Evolutionary conservation across 2,113 vertebrate species (phyloP).

Genomic region (Dolichallabes microphthalmus): DNA sequence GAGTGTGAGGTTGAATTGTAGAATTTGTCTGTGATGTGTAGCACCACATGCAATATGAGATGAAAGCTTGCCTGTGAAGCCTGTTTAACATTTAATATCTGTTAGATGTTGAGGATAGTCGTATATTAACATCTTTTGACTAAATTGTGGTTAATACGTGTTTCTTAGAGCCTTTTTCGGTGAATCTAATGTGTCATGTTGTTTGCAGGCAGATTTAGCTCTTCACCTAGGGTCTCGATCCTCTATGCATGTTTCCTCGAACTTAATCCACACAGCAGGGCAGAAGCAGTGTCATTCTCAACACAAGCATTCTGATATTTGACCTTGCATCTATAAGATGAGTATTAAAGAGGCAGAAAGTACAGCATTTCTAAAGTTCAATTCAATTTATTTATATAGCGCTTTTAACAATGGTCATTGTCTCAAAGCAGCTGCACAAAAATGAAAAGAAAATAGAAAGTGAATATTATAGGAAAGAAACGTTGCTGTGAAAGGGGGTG

Average conservation of each 20-base stretch:
- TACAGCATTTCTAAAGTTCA: no score
- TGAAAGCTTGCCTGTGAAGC: constrained; percentile 13
- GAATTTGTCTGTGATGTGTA: constrained; percentile 15
- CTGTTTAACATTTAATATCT: not conserved
- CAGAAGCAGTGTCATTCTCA: constrained; percentile 46
- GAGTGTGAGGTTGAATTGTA: constrained; percentile 17
- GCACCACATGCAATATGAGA: not conserved
- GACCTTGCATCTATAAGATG: constrained; percentile 22
- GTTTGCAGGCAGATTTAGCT: constrained; percentile 46
- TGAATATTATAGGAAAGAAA: not conserved
- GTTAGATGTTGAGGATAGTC: not conserved
- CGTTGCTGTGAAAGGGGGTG: not conserved
- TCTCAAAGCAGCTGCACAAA: no score
- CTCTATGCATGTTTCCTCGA: constrained; percentile 62
- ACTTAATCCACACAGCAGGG: constrained; percentile 48
- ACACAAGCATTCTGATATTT: constrained; percentile 19
- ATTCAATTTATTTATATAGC: no score
- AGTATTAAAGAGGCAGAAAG: constrained; percentile 33
- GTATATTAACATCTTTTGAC: constrained; percentile 18
- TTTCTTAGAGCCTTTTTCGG: constrained; percentile 34
- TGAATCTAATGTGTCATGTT: constrained; percentile 31
- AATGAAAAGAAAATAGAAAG: no score
- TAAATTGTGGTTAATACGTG: constrained; percentile 30
- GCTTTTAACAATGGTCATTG: no score
- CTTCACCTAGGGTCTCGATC: constrained; percentile 26